These are phyloP conservation scores for Progne subis DNA, from an alignment of 2,113 vertebrate genomes.

Conservation along the genomic window DNA sequence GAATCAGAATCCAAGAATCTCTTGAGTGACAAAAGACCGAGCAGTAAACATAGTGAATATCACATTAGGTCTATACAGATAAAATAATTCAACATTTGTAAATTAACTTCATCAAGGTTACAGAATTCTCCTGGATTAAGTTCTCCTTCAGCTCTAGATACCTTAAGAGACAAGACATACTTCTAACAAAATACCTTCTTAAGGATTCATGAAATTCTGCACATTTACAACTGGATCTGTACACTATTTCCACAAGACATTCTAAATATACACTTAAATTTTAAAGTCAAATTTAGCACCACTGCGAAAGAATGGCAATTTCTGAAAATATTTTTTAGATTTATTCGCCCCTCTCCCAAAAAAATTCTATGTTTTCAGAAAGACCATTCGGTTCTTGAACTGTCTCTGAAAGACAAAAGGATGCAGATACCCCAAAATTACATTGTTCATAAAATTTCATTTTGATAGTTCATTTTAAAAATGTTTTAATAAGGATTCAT, in stretches of 20 bases:
- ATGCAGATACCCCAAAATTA: neutral
- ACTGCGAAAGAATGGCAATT: neutral
- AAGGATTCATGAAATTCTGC: neutral
- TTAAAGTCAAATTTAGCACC: neutral
- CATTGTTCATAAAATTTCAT: neutral
- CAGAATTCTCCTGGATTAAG: neutral
- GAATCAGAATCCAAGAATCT: neutral
- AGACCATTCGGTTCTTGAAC: neutral
- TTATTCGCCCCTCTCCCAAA: neutral
- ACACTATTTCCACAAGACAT: neutral
- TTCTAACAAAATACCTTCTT: neutral
- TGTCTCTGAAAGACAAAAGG: neutral
- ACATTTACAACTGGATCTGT: neutral
- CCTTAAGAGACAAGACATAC: neutral
- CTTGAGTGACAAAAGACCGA: neutral
- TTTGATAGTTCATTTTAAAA: neutral
- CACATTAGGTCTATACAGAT: neutral
- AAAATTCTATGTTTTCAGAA: neutral
- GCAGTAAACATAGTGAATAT: neutral
- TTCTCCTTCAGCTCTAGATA: neutral
- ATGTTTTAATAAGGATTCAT: neutral
- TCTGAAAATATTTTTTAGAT: neutral
- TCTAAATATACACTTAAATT: neutral
- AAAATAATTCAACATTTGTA: neutral
- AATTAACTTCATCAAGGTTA: neutral